phyloP scores from a whole-genome alignment of 2,113 vertebrate genomes.

The Osmerus mordax region DNA sequence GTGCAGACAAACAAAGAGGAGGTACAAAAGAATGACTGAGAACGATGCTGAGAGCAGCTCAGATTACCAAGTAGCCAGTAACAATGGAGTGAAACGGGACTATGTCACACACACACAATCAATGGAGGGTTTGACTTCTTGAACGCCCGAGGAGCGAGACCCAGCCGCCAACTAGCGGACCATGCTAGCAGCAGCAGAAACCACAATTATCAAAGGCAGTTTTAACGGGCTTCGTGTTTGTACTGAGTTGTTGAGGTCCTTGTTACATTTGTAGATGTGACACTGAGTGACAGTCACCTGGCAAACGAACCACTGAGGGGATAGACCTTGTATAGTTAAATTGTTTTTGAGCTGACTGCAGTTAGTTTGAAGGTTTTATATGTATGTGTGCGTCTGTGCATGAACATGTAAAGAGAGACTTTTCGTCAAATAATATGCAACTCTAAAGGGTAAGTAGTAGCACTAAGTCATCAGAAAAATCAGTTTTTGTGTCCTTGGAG shows the following conservation, averaged over 20 bases:
- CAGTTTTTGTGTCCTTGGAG: conserved; percentile 44
- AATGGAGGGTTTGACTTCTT: background rate
- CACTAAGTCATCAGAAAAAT: conserved; percentile 23
- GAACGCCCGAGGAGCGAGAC: conserved; percentile 2
- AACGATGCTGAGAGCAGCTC: background rate
- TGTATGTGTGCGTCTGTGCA: conserved; percentile 34
- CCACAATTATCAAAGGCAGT: conserved; percentile 26
- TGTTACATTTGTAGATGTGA: conserved; percentile 25
- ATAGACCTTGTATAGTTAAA: conserved; percentile 34
- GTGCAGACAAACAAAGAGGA: conserved; percentile 85
- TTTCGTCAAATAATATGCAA: conserved; percentile 60
- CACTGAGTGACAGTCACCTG: conserved; percentile 20
- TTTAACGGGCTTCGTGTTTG: conserved; percentile 22
- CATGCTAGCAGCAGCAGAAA: conserved; percentile 10
- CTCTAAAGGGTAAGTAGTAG: conserved; percentile 34
- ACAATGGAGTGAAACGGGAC: conserved; percentile 21
- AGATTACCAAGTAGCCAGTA: conserved; percentile 30
- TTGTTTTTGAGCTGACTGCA: conserved; percentile 22
- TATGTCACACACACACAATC: conserved; percentile 19
- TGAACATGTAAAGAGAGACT: conserved; percentile 41
- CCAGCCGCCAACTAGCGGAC: conserved; percentile 28
- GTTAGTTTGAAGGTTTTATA: conserved; percentile 24
- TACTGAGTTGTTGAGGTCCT: conserved; percentile 23
- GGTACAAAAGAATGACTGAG: conserved; percentile 71
- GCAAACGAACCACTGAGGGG: conserved; percentile 34